Base-by-base conservation (phyloP, 1,140 invertebrate species). In the Macrosteles quadrilineatus region DNA sequence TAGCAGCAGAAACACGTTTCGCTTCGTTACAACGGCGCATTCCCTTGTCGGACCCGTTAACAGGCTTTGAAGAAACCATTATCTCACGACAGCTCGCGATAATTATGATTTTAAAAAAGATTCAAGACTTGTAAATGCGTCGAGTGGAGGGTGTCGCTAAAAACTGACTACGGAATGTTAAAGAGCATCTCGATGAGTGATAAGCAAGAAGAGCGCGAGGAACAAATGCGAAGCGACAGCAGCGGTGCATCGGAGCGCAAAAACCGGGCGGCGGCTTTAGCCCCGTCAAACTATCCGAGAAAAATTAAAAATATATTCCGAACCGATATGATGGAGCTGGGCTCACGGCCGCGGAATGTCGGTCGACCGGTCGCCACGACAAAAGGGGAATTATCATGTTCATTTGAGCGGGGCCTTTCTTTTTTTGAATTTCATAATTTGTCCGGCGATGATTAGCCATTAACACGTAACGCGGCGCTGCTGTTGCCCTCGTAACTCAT, bases 241-340 rank as follows among this genome's bases (percentile, higher is more conserved):
- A n/a, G 17, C 47, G 47, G 47, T 50, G 47, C 47, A 50, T 31
- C 57, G 29, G 57, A 17, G 57, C 29, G 29, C 29, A 64, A 64
- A 64, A 64, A 64, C 59, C 27, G 19, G 31, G 4, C 23, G 57
- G 23, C 23, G 9, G 9, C 32, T 64, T 32, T 19, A 19, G 19
- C 32, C 30, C 29, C 31, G 29, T 64, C 59, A 64, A 64, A 64
- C 59, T 64, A 64, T 64, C 30, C 6, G 59, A 32, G 59, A 32
- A 64, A 64, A 64, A 64, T 64, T 29, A 64, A 64, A 64, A 64
- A 32, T 64, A 64, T 64, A 64, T 64, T 31, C 31, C 14, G 23
- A 30, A 30, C 29, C 29, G 59, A 64, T 64, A 64, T 40, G 59
- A 64, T 32, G 19, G 32, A 11, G 11, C 57, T 4, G 25, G 29